Conservation (phyloP, 2,797 vertebrate genomes). For the Acrocephalus scirpaceus region DNA sequence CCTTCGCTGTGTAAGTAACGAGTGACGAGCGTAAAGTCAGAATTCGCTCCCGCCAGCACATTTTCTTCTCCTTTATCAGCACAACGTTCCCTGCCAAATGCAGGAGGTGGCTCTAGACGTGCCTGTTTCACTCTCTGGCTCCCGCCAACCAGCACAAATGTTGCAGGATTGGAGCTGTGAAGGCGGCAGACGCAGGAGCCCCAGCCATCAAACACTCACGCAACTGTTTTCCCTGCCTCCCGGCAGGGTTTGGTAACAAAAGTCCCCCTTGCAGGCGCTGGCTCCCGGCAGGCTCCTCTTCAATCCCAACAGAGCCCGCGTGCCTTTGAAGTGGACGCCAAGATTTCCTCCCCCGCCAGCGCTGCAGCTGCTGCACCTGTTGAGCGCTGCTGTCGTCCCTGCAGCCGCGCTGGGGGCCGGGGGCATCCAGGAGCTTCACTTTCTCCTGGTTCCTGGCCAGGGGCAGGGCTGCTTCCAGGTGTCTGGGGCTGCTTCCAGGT, state of each 20-base stretch:
- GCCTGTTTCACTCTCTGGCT: slow-evolving; percentile 8
- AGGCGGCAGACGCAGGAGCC: slow-evolving; percentile 39
- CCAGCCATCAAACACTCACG: slow-evolving; percentile 21
- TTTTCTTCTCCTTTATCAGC: slow-evolving; percentile 19
- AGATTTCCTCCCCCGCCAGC: not conserved
- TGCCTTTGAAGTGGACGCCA: slow-evolving; percentile 42
- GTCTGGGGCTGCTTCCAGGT: not conserved
- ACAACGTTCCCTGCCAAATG: not conserved
- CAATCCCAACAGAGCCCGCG: not conserved
- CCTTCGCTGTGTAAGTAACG: not conserved
- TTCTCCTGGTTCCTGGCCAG: not conserved
- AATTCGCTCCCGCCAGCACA: slow-evolving; percentile 18
- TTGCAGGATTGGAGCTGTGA: slow-evolving; percentile 16
- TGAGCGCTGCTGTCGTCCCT: not conserved
- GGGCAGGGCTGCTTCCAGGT: not conserved
- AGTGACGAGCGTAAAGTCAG: slow-evolving; percentile 12
- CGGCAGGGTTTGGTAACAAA: slow-evolving; percentile 35
- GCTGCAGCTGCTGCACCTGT: slow-evolving; percentile 9
- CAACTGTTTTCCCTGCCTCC: slow-evolving; percentile 55
- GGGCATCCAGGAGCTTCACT: accelerated
- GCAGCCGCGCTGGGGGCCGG: accelerated
- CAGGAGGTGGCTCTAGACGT: slow-evolving; percentile 28
- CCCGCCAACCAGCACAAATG: slow-evolving; percentile 12
- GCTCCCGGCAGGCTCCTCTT: slow-evolving; percentile 20
- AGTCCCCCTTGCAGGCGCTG: slow-evolving; percentile 36